Percentiles rank a stretch among this genome's conserved stretches.
Conservation (phyloP, 64 coral and sea anemone genomes). For the Actinia equina region DNA sequence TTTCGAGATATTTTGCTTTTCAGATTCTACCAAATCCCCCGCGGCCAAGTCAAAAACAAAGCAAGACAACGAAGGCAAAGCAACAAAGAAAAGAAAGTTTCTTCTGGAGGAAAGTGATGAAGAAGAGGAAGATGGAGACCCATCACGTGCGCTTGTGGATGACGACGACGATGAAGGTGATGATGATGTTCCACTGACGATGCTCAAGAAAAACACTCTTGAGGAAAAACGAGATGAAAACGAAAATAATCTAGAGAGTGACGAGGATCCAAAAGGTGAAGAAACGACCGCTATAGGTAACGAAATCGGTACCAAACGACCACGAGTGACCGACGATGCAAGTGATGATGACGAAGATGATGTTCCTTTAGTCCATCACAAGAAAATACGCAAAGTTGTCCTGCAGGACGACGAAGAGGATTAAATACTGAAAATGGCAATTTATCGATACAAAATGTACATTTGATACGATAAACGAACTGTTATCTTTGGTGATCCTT, state of each 20-base stretch:
- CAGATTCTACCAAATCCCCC: neutral
- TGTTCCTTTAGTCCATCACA: slow-evolving; percentile 45
- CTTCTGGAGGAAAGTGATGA: slow-evolving; percentile 42
- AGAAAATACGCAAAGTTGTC: slow-evolving; percentile 45
- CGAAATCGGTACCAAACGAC: neutral
- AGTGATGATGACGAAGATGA: slow-evolving; percentile 37
- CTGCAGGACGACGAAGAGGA: slow-evolving; percentile 42
- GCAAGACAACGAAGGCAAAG: neutral
- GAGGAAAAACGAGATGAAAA: neutral
- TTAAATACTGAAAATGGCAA: neutral
- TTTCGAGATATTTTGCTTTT: neutral
- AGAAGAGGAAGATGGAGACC: neutral
- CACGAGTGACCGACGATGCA: neutral
- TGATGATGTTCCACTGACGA: slow-evolving; percentile 23
- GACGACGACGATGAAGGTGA: slow-evolving; percentile 15
- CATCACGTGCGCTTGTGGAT: neutral
- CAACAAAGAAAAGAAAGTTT: slow-evolving; percentile 32
- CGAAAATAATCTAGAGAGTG: neutral
- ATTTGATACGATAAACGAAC: neutral
- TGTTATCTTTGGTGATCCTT: no score
- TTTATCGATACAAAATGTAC: neutral
- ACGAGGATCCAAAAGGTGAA: neutral
- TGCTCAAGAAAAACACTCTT: neutral
- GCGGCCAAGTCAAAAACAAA: neutral
- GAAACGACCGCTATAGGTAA: neutral